Conservation (phyloP, 2,113 vertebrate genomes). For the Coracopsis vasa region DNA sequence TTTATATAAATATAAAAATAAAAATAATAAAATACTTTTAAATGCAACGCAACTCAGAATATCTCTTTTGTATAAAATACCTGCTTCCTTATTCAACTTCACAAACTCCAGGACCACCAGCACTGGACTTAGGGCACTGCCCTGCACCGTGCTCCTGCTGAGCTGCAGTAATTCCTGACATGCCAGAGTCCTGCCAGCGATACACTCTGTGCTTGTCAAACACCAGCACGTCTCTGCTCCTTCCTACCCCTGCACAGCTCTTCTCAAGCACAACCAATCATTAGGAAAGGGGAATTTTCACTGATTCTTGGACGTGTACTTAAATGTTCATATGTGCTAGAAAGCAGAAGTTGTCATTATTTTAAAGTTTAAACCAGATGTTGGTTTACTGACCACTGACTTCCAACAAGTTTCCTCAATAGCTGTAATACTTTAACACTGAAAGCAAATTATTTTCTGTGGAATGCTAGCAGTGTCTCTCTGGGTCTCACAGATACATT, state of each 20-base stretch:
- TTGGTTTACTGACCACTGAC: background rate
- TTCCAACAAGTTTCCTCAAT: background rate
- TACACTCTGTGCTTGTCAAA: background rate
- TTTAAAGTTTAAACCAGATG: background rate
- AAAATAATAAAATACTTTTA: too few species aligned
- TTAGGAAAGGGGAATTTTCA: background rate
- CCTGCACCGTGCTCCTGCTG: background rate
- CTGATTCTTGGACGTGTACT: background rate
- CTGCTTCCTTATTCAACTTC: background rate
- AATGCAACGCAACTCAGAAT: background rate
- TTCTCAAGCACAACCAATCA: too few species aligned
- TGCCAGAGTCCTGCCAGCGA: background rate
- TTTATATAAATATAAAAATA: too few species aligned
- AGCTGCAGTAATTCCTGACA: rapidly evolving
- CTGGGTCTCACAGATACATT: background rate
- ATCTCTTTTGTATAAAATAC: background rate
- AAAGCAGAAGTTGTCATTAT: background rate
- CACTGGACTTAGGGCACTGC: rapidly evolving
- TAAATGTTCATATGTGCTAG: background rate
- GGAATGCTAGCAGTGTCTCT: background rate
- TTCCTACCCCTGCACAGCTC: background rate
- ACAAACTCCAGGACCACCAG: background rate
- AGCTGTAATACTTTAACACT: background rate
- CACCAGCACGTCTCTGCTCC: background rate
- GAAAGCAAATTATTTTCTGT: background rate